Percentiles rank a stretch among this genome's conserved stretches.
Conservation (phyloP, 2,888 invertebrate genomes). For the Nemapogon koenigi region DNA sequence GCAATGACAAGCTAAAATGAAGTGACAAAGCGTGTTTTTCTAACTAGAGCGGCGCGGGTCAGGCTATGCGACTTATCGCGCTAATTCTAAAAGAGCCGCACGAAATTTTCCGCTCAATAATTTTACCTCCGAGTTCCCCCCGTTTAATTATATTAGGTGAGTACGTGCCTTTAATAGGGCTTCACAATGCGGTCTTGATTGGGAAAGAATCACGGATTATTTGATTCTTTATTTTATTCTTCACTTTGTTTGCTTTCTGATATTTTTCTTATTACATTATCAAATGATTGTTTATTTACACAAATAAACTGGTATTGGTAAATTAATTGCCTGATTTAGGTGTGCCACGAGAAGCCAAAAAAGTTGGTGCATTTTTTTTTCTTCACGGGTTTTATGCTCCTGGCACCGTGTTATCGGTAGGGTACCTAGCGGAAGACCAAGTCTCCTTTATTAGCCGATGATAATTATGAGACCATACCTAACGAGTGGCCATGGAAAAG, state of each 20-base stretch:
- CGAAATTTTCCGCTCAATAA: slow-evolving; percentile 26
- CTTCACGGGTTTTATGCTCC: too few relatives aligned
- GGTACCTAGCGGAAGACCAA: too few relatives aligned
- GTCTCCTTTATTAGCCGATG: too few relatives aligned
- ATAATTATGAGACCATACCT: too few relatives aligned
- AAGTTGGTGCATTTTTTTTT: too few relatives aligned
- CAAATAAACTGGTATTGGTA: neutral
- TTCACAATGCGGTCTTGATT: slow-evolving; percentile 13
- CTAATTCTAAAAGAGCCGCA: slow-evolving; percentile 21
- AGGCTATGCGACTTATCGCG: slow-evolving; percentile 17
- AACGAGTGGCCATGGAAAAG: too few relatives aligned
- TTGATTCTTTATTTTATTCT: neutral
- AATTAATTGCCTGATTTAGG: neutral
- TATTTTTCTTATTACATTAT: neutral
- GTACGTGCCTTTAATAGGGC: slow-evolving; percentile 11
- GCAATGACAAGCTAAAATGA: slow-evolving; percentile 9
- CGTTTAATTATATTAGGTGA: slow-evolving; percentile 17
- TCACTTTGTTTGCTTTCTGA: neutral
- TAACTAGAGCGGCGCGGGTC: slow-evolving; percentile 13
- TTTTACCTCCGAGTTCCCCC: slow-evolving; percentile 17
- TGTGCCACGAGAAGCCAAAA: too few relatives aligned
- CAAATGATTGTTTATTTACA: neutral
- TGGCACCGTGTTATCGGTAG: too few relatives aligned
- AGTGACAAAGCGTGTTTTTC: slow-evolving; percentile 11
- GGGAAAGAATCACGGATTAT: slow-evolving; percentile 5